phyloP scores from a whole-genome alignment of 2,113 vertebrate genomes.

The Fregetta grallaria region DNA sequence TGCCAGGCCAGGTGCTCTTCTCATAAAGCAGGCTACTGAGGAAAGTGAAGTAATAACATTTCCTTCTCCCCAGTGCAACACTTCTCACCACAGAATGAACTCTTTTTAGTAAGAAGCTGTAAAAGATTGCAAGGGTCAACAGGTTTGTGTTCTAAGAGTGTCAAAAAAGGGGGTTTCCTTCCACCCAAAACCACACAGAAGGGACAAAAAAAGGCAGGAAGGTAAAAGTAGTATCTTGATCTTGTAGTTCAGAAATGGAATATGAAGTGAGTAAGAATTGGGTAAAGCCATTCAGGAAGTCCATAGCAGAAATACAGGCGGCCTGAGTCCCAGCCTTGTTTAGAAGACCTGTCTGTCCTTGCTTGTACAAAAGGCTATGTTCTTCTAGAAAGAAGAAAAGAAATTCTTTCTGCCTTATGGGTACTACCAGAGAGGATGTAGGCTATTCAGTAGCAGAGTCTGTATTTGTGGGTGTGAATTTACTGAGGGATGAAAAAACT shows the following conservation, averaged over 20 bases:
- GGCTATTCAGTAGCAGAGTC: neutral
- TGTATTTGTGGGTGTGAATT: neutral
- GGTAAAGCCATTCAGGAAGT: neutral
- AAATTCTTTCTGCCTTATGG: neutral
- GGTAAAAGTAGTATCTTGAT: neutral
- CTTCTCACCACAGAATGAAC: neutral
- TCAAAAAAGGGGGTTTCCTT: neutral
- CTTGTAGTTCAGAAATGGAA: neutral
- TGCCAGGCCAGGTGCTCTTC: neutral
- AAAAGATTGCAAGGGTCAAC: neutral
- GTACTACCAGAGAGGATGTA: neutral
- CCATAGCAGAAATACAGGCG: neutral
- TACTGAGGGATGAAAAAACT: neutral
- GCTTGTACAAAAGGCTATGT: neutral
- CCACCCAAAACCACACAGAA: neutral
- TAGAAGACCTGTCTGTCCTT: neutral
- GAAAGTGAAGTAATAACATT: neutral
- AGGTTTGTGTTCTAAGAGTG: neutral
- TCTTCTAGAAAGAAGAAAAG: neutral
- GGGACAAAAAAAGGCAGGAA: neutral
- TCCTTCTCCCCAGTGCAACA: neutral
- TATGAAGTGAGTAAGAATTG: neutral
- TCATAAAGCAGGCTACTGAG: neutral
- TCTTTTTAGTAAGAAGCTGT: neutral
- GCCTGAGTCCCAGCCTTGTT: neutral